These are phyloP conservation scores for Falco cherrug DNA, from an alignment of 2,797 vertebrate genomes.

Conservation along the genomic window DNA sequence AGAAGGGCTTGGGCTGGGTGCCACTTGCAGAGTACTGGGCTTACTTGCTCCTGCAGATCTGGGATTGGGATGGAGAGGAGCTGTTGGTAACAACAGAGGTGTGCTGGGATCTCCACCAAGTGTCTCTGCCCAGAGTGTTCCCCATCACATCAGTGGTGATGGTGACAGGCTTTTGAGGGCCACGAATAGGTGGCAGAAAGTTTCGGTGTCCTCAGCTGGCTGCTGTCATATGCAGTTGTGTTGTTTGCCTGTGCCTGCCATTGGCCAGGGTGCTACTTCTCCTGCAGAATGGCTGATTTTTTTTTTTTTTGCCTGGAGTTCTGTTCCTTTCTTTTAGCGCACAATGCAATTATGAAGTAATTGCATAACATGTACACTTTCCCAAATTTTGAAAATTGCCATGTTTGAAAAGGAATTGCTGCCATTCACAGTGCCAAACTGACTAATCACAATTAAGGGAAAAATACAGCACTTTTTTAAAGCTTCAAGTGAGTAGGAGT, in stretches of 20 bases:
- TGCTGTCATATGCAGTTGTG: neutral
- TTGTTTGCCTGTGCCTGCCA: neutral
- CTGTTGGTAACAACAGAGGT: neutral
- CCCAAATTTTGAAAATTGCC: conserved; percentile 74
- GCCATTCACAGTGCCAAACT: conserved; percentile 43
- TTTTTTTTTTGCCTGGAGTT: neutral
- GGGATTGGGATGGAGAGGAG: neutral
- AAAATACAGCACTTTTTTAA: conserved; percentile 68
- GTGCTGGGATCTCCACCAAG: neutral
- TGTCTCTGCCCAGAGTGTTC: neutral
- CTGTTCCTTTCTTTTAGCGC: conserved; percentile 56
- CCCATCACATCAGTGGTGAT: rapidly evolving
- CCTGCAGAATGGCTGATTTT: neutral
- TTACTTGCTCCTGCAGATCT: neutral
- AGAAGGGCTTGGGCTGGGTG: neutral
- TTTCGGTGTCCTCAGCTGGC: neutral
- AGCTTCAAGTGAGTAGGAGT: conserved; percentile 72
- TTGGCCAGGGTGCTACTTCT: neutral
- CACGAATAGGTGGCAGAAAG: neutral
- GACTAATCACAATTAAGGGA: conserved; percentile 74
- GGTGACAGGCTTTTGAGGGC: neutral
- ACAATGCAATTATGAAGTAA: conserved; percentile 54
- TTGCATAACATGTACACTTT: conserved; percentile 64
- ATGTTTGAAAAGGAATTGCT: conserved; percentile 55
- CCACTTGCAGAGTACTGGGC: neutral